These are phyloP conservation scores for Valencia hispanica DNA, from an alignment of 2,797 vertebrate genomes.

Conservation along the genomic window DNA sequence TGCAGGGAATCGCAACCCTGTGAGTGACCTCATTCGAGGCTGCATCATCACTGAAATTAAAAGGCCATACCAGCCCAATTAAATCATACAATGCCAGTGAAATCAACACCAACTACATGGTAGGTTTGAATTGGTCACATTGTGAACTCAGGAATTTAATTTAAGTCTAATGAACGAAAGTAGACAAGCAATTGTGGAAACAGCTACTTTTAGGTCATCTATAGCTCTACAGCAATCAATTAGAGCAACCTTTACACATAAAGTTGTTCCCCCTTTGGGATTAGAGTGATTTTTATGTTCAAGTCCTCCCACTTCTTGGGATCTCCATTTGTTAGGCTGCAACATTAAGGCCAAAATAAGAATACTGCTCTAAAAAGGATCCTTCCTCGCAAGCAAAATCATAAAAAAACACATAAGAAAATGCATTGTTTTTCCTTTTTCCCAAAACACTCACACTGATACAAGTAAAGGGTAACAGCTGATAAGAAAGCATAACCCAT, in stretches of 20 bases:
- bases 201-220: conserved; percentile 89
- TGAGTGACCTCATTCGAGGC: conserved; percentile 79
- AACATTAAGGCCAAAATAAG: conserved; percentile 41
- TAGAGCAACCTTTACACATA: conserved; percentile 76
- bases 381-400: conserved; percentile 35
- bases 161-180: conserved; percentile 66
- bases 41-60: conserved; percentile 83
- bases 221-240: conserved; percentile 87
- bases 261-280: conserved; percentile 70
- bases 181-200: conserved; percentile 73
- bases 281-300: conserved; percentile 40
- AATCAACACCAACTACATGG: conserved; percentile 53
- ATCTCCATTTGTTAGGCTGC: conserved; percentile 51
- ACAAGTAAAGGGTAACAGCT: conserved; percentile 51
- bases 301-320: conserved; percentile 39
- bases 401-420: conserved; percentile 46
- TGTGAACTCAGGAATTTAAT: conserved; percentile 32
- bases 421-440: conserved; percentile 48
- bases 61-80: conserved; percentile 79
- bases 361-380: conserved; percentile 22
- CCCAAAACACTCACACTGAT: conserved; percentile 46
- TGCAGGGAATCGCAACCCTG: conserved; percentile 74
- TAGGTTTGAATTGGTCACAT: conserved; percentile 28
- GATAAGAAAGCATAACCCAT: conserved; percentile 72
- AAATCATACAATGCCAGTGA: conserved; percentile 67